phyloP scores from a whole-genome alignment of 2,888 invertebrate species.

The Ganaspis brasiliensis region DNA sequence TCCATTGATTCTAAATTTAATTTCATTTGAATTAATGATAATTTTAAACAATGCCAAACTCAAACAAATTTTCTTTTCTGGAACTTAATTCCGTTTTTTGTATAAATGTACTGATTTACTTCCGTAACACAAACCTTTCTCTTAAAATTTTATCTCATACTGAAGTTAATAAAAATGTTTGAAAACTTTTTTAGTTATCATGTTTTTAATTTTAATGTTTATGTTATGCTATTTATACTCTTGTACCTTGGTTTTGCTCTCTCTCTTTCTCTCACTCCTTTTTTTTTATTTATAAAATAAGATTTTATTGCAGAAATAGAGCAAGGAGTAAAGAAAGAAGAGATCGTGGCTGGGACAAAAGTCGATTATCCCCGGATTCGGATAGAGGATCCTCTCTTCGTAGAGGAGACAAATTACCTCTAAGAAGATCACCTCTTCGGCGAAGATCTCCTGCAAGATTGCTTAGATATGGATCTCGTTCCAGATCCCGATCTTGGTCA shows the following conservation, averaged over 20 bases:
- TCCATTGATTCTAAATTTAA: no score
- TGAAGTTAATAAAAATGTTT: no score
- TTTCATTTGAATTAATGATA: no score
- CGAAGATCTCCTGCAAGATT: conserved; percentile 56
- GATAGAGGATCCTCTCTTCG: conserved; percentile 64
- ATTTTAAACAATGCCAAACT: no score
- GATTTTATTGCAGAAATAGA: conserved; percentile 50
- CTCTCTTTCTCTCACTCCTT: background rate
- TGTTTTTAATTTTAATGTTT: no score
- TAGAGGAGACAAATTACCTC: conserved; percentile 55
- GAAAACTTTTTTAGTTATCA: no score
- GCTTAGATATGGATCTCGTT: conserved; percentile 69
- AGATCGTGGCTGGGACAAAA: conserved; percentile 70
- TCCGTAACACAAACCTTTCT: no score
- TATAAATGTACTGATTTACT: no score
- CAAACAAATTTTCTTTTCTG: no score
- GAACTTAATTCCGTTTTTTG: no score
- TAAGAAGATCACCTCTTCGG: conserved; percentile 58
- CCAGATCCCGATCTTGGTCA: conserved; percentile 67
- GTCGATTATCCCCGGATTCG: conserved; percentile 67
- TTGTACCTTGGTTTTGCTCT: background rate
- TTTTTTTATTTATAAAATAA: background rate
- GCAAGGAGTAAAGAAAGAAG: conserved; percentile 61
- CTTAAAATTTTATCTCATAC: no score
- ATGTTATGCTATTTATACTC: no score